Conservation (phyloP, 2,113 vertebrate genomes). For the Leuciscus idus region DNA sequence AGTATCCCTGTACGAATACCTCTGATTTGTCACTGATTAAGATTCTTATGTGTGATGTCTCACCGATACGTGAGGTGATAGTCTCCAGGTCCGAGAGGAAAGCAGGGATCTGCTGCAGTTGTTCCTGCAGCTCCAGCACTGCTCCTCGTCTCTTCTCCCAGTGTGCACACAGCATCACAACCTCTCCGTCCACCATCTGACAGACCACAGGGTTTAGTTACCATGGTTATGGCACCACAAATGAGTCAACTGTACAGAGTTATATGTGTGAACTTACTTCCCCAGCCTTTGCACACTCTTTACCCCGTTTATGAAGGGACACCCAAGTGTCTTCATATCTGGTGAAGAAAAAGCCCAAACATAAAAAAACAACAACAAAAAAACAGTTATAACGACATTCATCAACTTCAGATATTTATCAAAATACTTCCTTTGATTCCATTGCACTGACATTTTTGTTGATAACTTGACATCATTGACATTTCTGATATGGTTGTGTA, state of each 20-base stretch:
- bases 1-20: neutral
- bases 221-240: neutral
- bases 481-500: neutral
- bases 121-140: conserved; percentile 84
- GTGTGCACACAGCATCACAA: conserved; percentile 92
- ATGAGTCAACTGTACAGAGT: neutral
- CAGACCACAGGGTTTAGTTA: conserved; percentile 47
- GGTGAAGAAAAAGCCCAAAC: neutral
- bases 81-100: conserved; percentile 85
- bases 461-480: neutral
- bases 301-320: conserved; percentile 83
- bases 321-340: conserved; percentile 90
- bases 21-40: neutral
- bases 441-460: neutral
- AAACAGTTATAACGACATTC: neutral
- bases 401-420: neutral
- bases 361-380: neutral
- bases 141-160: conserved; percentile 88
- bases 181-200: conserved; percentile 87
- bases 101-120: conserved; percentile 85
- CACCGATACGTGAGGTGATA: conserved; percentile 84
- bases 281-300: conserved; percentile 83
- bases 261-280: conserved; percentile 74
- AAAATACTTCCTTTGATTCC: neutral
- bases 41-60: conserved; percentile 53